A percentile compares a stretch with the other conserved stretches of the same genome.
These are phyloP conservation scores for Oryzias melastigma DNA, from an alignment of 2,113 vertebrate genomes.

Conservation along the genomic window DNA sequence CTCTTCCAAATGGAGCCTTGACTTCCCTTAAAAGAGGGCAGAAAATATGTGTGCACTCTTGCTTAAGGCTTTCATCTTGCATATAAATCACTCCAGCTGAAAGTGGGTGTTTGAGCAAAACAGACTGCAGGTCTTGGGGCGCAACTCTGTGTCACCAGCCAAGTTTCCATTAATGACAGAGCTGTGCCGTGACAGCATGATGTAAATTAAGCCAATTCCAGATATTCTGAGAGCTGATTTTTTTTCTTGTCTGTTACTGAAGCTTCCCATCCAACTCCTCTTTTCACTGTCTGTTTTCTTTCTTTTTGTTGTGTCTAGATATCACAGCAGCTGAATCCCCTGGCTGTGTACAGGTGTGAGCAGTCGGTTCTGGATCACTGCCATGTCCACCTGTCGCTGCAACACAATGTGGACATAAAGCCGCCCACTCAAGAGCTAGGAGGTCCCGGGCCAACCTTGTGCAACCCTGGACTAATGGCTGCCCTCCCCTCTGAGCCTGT, in stretches of 20 bases:
- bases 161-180: constrained; percentile 55
- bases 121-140: constrained; percentile 63
- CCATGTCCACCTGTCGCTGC: constrained; percentile 69
- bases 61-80: constrained; percentile 72
- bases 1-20: constrained; percentile 76
- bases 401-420: constrained; percentile 59
- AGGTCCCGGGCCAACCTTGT: constrained; percentile 46
- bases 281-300: constrained; percentile 18
- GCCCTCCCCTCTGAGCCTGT: constrained; percentile 54
- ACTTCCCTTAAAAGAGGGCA: constrained; percentile 74
- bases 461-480: constrained; percentile 44
- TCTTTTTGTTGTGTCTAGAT: constrained; percentile 50
- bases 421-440: constrained; percentile 53
- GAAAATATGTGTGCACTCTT: constrained; percentile 70
- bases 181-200: constrained; percentile 42
- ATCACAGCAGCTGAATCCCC: constrained; percentile 65
- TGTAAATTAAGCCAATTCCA: constrained; percentile 56
- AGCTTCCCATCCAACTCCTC: constrained; percentile 14
- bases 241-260: constrained; percentile 27
- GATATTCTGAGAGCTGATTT: constrained; percentile 40
- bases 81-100: constrained; percentile 69
- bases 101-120: constrained; percentile 59
- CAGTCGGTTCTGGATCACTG: constrained; percentile 72
- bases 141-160: constrained; percentile 47
- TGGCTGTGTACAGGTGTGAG: constrained; percentile 72